phyloP scores from a whole-genome alignment of 2,888 invertebrate species.

The Junonia oenone region DNA sequence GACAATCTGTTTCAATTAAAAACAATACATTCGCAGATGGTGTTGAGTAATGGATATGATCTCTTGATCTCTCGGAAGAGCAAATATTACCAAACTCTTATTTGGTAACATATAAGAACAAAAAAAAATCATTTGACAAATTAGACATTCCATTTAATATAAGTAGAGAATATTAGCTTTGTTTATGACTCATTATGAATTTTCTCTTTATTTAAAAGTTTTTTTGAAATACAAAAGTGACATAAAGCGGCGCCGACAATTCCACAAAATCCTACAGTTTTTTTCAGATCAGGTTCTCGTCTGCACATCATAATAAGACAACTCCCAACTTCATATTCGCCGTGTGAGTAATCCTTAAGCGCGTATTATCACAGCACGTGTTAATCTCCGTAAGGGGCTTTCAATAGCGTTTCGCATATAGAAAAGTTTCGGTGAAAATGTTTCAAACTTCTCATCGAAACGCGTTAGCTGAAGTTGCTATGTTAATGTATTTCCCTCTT shows the following conservation, averaged over 20 bases:
- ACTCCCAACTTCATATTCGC: conserved; percentile 65
- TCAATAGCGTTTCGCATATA: conserved; percentile 72
- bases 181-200: too few relatives aligned
- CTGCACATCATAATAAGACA: conserved; percentile 56
- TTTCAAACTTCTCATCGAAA: conserved; percentile 64
- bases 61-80: too few relatives aligned
- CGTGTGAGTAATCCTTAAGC: conserved; percentile 64
- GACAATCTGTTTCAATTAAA: conserved; percentile 1
- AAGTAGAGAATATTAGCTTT: too few relatives aligned
- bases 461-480: conserved; percentile 57
- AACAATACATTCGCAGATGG: conserved; percentile 23
- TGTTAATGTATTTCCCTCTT: conserved; percentile 75
- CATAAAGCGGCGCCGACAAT: background rate
- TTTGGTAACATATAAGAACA: too few relatives aligned
- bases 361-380: conserved; percentile 65
- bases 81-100: too few relatives aligned
- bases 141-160: too few relatives aligned
- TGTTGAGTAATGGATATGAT: conserved; percentile 27
- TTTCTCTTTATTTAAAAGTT: background rate
- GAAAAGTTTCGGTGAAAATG: conserved; percentile 73
- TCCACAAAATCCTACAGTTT: conserved; percentile 2
- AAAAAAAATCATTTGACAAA: too few relatives aligned
- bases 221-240: background rate
- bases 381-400: conserved; percentile 72
- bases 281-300: conserved; percentile 14